Conservation (phyloP, 1,140 invertebrate genomes). For the Pygmarrhopalites habei region DNA sequence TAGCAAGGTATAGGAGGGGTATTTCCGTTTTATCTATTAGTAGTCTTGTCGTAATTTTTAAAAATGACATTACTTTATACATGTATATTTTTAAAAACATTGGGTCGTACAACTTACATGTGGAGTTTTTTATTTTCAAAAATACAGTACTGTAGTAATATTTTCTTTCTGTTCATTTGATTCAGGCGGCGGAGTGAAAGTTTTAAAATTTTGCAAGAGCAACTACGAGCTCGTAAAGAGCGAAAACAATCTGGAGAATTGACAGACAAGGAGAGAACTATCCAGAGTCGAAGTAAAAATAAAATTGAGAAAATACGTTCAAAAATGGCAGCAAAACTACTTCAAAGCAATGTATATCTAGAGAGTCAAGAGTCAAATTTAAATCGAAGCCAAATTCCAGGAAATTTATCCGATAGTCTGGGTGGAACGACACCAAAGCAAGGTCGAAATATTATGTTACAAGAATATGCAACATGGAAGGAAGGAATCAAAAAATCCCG, state of each 20-base stretch:
- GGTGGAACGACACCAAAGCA: no score
- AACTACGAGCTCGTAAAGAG: slow-evolving; percentile 67
- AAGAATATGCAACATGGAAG: no score
- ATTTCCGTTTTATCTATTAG: neutral
- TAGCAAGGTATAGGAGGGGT: slow-evolving; percentile 39
- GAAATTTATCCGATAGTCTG: no score
- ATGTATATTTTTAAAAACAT: no score
- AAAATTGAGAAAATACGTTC: slow-evolving; percentile 51
- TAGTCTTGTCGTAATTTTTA: no score
- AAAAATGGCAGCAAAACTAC: slow-evolving; percentile 19
- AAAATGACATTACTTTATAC: no score
- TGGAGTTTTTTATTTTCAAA: no score
- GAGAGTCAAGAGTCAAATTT: neutral
- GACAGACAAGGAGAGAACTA: slow-evolving; percentile 4
- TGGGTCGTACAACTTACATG: no score
- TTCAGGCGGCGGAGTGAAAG: slow-evolving; percentile 63
- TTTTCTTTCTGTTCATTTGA: slow-evolving; percentile 2
- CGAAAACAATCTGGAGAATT: slow-evolving; percentile 43
- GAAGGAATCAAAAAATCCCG: slow-evolving; percentile 43
- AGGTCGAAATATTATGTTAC: neutral
- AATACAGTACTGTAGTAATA: no score
- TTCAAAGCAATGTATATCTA: slow-evolving; percentile 12
- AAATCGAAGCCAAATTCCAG: no score
- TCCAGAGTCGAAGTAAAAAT: slow-evolving; percentile 47
- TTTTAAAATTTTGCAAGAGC: slow-evolving; percentile 78